phyloP scores from a whole-genome alignment of 2,888 invertebrate genomes.

The Andricus curvator region DNA sequence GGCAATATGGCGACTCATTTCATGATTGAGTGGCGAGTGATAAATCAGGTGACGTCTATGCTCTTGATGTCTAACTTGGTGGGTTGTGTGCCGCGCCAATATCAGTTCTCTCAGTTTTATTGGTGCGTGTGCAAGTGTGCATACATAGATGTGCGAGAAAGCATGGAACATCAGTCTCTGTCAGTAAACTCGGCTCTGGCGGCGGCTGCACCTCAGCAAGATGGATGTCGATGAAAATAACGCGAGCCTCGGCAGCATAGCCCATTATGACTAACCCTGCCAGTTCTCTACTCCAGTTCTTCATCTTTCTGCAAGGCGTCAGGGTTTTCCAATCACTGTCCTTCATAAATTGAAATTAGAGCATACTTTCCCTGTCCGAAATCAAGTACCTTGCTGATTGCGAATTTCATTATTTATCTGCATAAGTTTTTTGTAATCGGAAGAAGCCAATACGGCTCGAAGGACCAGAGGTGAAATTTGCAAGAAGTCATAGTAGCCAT shows the following conservation, averaged over 20 bases:
- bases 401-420: too few species aligned
- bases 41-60: conserved; percentile 60
- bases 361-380: neutral
- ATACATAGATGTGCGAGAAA: conserved; percentile 36
- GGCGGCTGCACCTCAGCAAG: conserved; percentile 61
- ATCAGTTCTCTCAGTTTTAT: conserved; percentile 45
- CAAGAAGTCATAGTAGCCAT: too few species aligned
- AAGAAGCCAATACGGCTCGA: too few species aligned
- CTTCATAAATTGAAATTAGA: neutral
- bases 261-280: conserved; percentile 53
- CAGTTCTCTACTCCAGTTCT: neutral
- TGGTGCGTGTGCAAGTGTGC: conserved; percentile 33
- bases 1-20: conserved; percentile 54
- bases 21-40: conserved; percentile 56
- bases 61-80: conserved; percentile 54
- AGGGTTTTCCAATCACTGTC: neutral
- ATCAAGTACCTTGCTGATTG: too few species aligned
- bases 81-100: conserved; percentile 50
- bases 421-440: too few species aligned
- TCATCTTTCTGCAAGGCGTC: neutral
- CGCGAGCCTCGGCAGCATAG: conserved; percentile 46
- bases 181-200: conserved; percentile 58
- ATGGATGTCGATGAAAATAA: conserved; percentile 65
- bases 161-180: conserved; percentile 62
- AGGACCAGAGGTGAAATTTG: too few species aligned